Evolutionary conservation across 2,888 invertebrate species (phyloP), one percentile per base, ranked within the genome.

Genomic region (Plebejus melissa): DNA sequence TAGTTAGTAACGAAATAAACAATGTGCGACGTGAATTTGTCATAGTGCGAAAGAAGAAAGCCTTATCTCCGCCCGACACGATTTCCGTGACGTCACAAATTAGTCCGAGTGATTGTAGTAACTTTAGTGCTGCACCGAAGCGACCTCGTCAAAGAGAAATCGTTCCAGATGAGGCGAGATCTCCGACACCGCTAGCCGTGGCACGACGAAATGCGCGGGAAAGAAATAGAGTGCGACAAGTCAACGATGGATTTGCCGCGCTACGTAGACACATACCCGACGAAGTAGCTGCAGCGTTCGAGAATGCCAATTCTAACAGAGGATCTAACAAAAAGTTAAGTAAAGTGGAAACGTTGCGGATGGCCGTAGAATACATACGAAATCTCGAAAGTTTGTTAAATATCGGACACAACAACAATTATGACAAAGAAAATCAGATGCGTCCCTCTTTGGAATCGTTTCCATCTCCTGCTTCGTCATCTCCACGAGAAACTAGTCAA

Each of bases 201-300:
- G 98, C 98, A 0, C 94, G 98, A 70, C 94, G 98, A 83, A 99
- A 98, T 91, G 98, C 98, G 78, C 95, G 98, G 75, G 98, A 98
- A 94, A 94, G 98, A 32, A 98, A 98, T 89, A 95, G 98, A 77
- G 98, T 98, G 11, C 97, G 98, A 81, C 98, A 98, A 94, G 98
- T 98, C 41, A 98, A 98, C 90, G 97, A 97, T 83, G 98, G 98
- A 28, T 98, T 98, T 86, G 97, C 97, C 0, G 96, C 96, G n/a
- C 90, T 98, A 1, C 94, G 98, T 32, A 96, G 97, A 82, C 97
- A 97, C 85, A 98, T 98, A 79, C 98, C 98, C 0, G 96, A 96
- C 76, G 96, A 97, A 85, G 96, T 97, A 0, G 97, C 97, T 0
- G 94, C 95, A 75, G 95, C 95, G 0, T 96, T 95, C 78, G 96